These are phyloP conservation scores for Papilio helenus DNA, from an alignment of 1,140 invertebrate species.

Conservation along the genomic window DNA sequence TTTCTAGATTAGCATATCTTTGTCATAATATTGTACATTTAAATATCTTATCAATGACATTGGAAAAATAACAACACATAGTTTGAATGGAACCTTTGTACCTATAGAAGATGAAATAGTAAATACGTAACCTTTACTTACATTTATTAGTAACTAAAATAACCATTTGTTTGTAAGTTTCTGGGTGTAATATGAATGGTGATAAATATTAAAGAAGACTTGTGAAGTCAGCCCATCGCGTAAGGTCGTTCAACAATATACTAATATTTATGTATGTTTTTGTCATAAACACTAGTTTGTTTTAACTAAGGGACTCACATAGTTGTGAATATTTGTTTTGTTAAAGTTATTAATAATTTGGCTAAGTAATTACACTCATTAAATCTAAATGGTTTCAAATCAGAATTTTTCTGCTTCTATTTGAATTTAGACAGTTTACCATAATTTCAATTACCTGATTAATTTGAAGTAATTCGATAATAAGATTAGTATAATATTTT, in stretches of 20 bases:
- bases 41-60: no score
- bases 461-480: no score
- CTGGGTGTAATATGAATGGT: background rate
- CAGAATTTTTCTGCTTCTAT: no score
- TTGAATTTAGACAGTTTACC: no score
- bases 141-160: background rate
- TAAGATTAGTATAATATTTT: no score
- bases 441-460: no score
- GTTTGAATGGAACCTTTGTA: no score
- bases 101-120: no score
- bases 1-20: slow-evolving; percentile 2
- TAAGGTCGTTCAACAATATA: background rate
- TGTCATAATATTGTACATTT: background rate
- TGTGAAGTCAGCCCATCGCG: background rate
- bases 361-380: background rate
- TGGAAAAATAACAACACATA: no score
- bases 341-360: background rate
- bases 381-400: no score
- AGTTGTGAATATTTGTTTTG: slow-evolving; percentile 9
- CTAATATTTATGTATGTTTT: background rate
- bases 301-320: background rate
- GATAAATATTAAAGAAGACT: background rate
- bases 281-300: background rate
- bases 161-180: background rate
- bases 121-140: no score